Percentiles rank a stretch among this genome's conserved stretches.
Evolutionary conservation across 2,888 invertebrate genomes (phyloP).

Genomic region (Scaptomyza caliginosa): DNA sequence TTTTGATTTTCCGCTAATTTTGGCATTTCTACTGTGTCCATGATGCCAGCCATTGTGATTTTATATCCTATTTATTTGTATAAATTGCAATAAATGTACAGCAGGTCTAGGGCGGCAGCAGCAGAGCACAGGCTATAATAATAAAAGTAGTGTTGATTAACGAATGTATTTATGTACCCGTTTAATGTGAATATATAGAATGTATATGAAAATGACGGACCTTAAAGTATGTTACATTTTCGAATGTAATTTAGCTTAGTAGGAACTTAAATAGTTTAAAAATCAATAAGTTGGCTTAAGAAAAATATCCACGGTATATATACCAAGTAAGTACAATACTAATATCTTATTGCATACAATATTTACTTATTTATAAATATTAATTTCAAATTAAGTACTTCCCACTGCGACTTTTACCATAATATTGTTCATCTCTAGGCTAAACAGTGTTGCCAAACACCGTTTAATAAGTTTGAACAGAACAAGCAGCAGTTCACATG

Average conservation of each 20-base stretch:
- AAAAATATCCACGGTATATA: no score
- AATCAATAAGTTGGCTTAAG: no score
- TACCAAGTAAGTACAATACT: no score
- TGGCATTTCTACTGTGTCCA: constrained; percentile 83
- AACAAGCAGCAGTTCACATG: constrained; percentile 38
- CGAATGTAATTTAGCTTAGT: no score
- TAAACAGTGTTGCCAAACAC: constrained; percentile 7
- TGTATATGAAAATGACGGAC: constrained; percentile 12
- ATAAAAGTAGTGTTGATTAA: constrained; percentile 33
- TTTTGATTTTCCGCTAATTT: constrained; percentile 84
- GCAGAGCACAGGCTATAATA: constrained; percentile 23
- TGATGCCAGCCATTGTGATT: constrained; percentile 80
- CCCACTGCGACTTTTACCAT: neutral
- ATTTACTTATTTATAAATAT: neutral
- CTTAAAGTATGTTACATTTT: neutral
- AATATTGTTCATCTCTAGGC: neutral
- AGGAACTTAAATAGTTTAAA: no score
- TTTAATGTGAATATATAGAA: neutral
- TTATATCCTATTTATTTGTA: constrained; percentile 27
- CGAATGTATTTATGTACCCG: neutral
- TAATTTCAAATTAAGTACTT: neutral
- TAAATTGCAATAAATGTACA: constrained; percentile 54
- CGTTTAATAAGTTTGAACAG: constrained; percentile 13
- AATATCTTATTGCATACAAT: no score
- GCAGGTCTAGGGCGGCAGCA: constrained; percentile 56